Percentiles rank a stretch among this genome's conserved stretches.
Conservation (phyloP, 2,888 invertebrate species). For the Diploptera punctata region DNA sequence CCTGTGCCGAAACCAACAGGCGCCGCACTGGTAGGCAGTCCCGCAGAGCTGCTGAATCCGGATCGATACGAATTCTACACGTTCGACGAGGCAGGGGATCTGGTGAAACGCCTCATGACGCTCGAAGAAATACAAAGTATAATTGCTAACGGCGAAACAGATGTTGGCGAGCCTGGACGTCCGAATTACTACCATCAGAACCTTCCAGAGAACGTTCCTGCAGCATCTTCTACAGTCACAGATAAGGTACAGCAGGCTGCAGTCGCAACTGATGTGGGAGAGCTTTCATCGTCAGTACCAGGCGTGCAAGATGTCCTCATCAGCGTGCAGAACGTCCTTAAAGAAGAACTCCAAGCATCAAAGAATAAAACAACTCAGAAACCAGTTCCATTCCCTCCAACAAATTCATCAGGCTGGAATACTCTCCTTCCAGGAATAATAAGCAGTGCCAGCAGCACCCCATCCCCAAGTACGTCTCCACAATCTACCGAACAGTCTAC, state of each 20-base stretch:
- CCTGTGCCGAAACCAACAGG: slow-evolving; percentile 68
- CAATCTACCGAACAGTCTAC: background rate
- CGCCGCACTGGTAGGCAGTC: slow-evolving; percentile 60
- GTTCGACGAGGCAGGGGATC: slow-evolving; percentile 82
- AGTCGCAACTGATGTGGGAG: slow-evolving; percentile 44
- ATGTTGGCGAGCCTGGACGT: slow-evolving; percentile 61
- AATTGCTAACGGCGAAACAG: slow-evolving; percentile 78
- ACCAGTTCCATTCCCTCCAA: background rate
- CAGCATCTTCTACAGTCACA: slow-evolving; percentile 65
- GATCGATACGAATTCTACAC: slow-evolving; percentile 89
- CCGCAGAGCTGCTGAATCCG: slow-evolving; percentile 78
- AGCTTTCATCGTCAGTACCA: slow-evolving; percentile 16
- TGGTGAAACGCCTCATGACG: slow-evolving; percentile 84
- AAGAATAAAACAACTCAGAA: slow-evolving; percentile 58
- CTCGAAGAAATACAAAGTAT: slow-evolving; percentile 84
- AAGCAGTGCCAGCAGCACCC: background rate
- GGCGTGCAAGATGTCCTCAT: slow-evolving; percentile 78
- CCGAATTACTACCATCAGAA: slow-evolving; percentile 58
- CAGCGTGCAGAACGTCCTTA: slow-evolving; percentile 83
- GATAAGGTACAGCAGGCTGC: slow-evolving; percentile 50
- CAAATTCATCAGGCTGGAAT: slow-evolving; percentile 73
- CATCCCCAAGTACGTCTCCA: slow-evolving; percentile 49
- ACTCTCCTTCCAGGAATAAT: slow-evolving; percentile 51
- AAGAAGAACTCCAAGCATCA: slow-evolving; percentile 73
- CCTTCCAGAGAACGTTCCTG: slow-evolving; percentile 58